Evolutionary conservation across 2,888 invertebrate species (phyloP), one percentile per base, ranked within the genome.

Genomic region (Gymnosoma rotundatum): DNA sequence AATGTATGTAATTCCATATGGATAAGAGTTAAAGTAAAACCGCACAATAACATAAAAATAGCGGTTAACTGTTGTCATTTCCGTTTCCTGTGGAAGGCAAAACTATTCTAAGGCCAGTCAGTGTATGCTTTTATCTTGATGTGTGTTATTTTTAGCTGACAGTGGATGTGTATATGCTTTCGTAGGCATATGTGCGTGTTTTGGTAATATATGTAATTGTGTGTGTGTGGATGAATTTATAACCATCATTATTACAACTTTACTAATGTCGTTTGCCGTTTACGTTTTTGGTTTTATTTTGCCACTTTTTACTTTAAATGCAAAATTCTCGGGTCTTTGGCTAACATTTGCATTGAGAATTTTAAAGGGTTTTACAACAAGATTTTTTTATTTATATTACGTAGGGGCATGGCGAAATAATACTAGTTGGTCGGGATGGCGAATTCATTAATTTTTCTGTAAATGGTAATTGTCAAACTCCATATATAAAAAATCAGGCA

Each of bases 31-130:
- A 25, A 64, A 66, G 64, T 81, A 54, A 67, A 76, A 80, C 83
- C 83, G 67, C 80, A 70, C 76, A 83, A 83, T 80, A 83, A 83
- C 83, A 83, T 83, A 83, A 83, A 83, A 83, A 83, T 76, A 80
- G 83, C 80, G 83, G 80, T 80, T 80, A 83, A 83, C 83, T 80
- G 83, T 83, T 83, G 83, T 83, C 83, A 83, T 83, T 80, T 83
- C 83, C 83, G 83, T 78, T 83, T 83, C 83, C 83, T 63, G 66
- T 64, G 69, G 18, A 78, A 69, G 69, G 69, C 63, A 69, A 63
- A 74, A 45, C 21, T 60, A 45, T 66, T 78, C 54, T 56, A 76
- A 52, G 61, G 61, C 50, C 36, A 32, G 42, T 12, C 45, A 48
- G 45, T 48, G 25, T 50, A 20, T 9, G n/a, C 66, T 25, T 5